Conservation (phyloP, 2,113 vertebrate genomes). For the Zosterops borbonicus region DNA sequence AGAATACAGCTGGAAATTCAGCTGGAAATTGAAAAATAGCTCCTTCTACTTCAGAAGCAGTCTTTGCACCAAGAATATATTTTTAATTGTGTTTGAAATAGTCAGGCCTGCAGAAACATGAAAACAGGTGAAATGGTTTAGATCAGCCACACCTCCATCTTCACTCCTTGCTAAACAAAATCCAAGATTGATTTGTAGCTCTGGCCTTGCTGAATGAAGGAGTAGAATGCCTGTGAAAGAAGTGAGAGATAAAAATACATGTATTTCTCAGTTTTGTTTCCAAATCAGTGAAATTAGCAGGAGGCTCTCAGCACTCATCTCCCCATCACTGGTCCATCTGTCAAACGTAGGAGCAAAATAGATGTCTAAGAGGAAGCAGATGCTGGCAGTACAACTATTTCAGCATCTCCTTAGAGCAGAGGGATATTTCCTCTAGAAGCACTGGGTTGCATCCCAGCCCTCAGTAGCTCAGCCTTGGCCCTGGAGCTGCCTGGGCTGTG, state of each 20-base stretch:
- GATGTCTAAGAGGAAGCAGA: conserved; percentile 14
- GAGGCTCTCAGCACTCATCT: background rate
- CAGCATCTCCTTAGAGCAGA: background rate
- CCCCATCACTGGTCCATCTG: background rate
- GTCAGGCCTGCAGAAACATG: background rate
- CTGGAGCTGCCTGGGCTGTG: background rate
- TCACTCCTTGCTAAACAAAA: background rate
- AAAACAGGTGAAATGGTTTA: background rate
- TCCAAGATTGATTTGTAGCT: background rate
- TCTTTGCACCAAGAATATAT: background rate
- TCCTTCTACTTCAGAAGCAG: background rate
- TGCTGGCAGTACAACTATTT: background rate
- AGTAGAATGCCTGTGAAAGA: background rate
- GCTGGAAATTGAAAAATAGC: background rate
- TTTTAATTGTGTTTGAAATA: background rate
- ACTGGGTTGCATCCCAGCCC: background rate
- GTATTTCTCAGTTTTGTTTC: conserved; percentile 25
- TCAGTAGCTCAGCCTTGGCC: background rate
- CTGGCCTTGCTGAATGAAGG: conserved; percentile 17
- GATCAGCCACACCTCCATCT: background rate
- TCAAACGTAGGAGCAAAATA: conserved; percentile 3
- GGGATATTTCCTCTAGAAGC: background rate
- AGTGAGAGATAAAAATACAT: background rate
- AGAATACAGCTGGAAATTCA: background rate
- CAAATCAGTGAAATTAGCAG: background rate